These are phyloP conservation scores for Apomyelois bistriatella DNA, from an alignment of 2,888 invertebrate genomes.

Conservation along the genomic window DNA sequence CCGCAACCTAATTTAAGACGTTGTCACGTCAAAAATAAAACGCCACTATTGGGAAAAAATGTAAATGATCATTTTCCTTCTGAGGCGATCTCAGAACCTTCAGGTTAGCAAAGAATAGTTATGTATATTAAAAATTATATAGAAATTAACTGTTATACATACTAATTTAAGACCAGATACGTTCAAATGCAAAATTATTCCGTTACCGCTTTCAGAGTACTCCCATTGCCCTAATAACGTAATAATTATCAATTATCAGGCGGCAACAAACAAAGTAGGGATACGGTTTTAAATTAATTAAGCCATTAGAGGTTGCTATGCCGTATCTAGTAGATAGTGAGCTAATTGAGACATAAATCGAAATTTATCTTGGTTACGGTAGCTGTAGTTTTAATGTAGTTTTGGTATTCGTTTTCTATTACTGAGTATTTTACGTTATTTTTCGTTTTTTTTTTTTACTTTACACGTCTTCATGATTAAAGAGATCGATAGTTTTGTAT, in stretches of 20 bases:
- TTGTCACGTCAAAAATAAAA: too few relatives aligned
- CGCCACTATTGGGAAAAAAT: too few relatives aligned
- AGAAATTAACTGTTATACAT: too few relatives aligned
- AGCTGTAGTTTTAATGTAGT: background rate
- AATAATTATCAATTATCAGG: constrained; percentile 6
- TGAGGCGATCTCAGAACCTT: too few relatives aligned
- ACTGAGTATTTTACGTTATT: background rate
- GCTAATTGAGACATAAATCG: constrained; percentile 3
- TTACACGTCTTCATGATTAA: too few relatives aligned
- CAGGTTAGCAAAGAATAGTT: too few relatives aligned
- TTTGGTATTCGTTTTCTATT: background rate
- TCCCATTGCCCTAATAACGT: constrained; percentile 1
- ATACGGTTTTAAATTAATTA: constrained; percentile 8
- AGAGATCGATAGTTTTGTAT: too few relatives aligned
- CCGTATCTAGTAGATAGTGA: background rate
- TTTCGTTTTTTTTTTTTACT: background rate
- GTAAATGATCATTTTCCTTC: too few relatives aligned
- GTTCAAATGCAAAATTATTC: background rate
- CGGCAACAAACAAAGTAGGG: background rate
- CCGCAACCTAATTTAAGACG: too few relatives aligned
- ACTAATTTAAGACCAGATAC: too few relatives aligned
- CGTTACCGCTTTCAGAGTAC: background rate
- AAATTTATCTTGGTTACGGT: background rate
- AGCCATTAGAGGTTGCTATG: constrained; percentile 5
- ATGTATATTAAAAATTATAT: too few relatives aligned